Evolutionary conservation across 2,888 invertebrate species (phyloP), one percentile per base, ranked within the genome.

Genomic region (Venusia cambrica): DNA sequence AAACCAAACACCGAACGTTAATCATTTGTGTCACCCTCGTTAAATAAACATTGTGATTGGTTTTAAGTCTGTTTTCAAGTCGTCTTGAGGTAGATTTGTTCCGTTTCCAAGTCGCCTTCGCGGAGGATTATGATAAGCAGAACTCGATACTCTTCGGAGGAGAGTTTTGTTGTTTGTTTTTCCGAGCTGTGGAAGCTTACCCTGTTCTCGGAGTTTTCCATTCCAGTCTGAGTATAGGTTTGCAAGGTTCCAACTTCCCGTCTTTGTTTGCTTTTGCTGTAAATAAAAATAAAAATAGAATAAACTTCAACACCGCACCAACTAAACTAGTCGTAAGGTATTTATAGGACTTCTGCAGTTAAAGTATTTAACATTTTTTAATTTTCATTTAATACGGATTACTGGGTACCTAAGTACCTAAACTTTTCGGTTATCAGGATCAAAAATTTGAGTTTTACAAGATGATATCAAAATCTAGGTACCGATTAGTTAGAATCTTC

Each of bases 201-300:
- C 95, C 96, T 63, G 91, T 91, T 89, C 89, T 93, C 53, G 93
- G 92, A 38, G 95, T 93, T 84, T 96, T 97, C 96, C 98, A 97
- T 77, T 97, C 97, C 49, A 98, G 93, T 89, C 97, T 97, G 71
- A 93, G 93, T 73, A 99, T 98, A 34, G 97, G 92, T 89, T 97
- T 97, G 83, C 97, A 98, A 31, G 95, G 92, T 76, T 98, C 97
- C 51, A 93, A 90, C 84, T 95, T 96, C 27, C 97, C 97, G 54
- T 97, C 97, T 84, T 96, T 97, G 66, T 92, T 94, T 52, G 92
- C 90, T 91, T 97, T 97, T 49, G 95, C 96, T 96, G 89, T 45
- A 90, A 90, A 54, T 9, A 31, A 34, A 30, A 38, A 17, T 6
- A 16, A n/a, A n/a, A n/a, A n/a, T n/a, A n/a, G n/a, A n/a, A n/a